Conservation (phyloP, 2,888 invertebrate genomes). For the Leptopilina drosophilae region DNA sequence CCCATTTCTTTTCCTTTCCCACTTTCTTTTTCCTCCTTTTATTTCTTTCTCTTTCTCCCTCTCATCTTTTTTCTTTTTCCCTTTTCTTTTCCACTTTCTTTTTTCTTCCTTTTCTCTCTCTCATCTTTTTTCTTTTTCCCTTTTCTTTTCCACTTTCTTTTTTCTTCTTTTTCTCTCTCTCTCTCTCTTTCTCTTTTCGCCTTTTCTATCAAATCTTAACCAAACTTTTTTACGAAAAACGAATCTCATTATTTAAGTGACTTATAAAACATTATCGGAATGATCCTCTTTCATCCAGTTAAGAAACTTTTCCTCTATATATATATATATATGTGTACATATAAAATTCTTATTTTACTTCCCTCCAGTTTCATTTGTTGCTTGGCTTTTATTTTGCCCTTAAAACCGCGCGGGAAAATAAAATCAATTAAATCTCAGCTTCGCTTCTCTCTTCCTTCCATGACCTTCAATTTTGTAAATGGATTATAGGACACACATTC, state of each 20-base stretch:
- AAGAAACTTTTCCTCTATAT: too few relatives aligned
- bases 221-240: constrained; percentile 51
- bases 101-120: constrained; percentile 1
- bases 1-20: too few relatives aligned
- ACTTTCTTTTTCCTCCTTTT: too few relatives aligned
- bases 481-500: constrained; percentile 11
- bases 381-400: too few relatives aligned
- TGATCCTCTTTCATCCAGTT: neutral
- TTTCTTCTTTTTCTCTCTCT: neutral
- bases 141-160: neutral
- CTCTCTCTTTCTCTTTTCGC: constrained; percentile 26
- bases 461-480: constrained; percentile 3
- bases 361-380: neutral
- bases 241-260: constrained; percentile 53
- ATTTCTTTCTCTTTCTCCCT: constrained; percentile 42
- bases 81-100: too few relatives aligned
- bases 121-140: neutral
- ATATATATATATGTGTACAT: too few relatives aligned
- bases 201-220: constrained; percentile 48
- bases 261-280: constrained; percentile 34
- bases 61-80: too few relatives aligned
- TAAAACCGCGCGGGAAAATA: too few relatives aligned
- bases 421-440: neutral
- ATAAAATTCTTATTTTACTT: neutral
- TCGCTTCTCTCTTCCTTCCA: too few relatives aligned